Evolutionary conservation across 2,113 vertebrate genomes (phyloP), one percentile per base, ranked within the genome.

Genomic region (Varanus salvator): DNA sequence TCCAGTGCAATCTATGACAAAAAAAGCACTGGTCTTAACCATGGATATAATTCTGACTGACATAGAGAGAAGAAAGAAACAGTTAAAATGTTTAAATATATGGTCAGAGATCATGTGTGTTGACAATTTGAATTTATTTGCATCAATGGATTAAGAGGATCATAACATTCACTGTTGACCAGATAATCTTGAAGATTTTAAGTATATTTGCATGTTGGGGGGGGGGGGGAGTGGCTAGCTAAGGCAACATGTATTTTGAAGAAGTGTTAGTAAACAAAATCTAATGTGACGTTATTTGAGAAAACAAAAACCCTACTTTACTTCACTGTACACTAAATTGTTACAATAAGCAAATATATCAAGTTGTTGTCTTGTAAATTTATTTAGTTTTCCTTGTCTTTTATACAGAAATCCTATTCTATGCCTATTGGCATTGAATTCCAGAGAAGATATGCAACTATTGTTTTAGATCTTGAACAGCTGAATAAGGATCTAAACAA

Each of bases 401-500:
- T 84, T 92, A 74, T 83, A 91, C 95, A 99, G 99, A 99, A 99
- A 96, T 99, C 99, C 1, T 99, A 99, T 93, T 99, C 99, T 52
- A 97, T 98, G 97, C 97, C 98, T 0, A 98, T 99, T 25, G 92
- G 97, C 89, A 96, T 99, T 72, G 99, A 99, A 89, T 99, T 99
- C 95, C 98, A 99, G 95, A 98, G 98, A 93, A 97, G 98, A 92
- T 99, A 99, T 0, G 99, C 99, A 52, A 98, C 98, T 82, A 98
- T 98, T 12, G 99, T 99, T 85, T 96, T 99, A 38, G 98, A 99
- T 88, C 98, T 99, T 87, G 99, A 99, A 85, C 98, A 98, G 87
- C 97, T 99, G 57, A 99, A 99, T 94, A 99, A 99, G 96, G 99
- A 99, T 93, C 97, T 99, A 64, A 99, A 99, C 96, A 99, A 99